These are phyloP conservation scores for Psilopsiagon aymara DNA, from an alignment of 2,113 vertebrate genomes.

Conservation along the genomic window DNA sequence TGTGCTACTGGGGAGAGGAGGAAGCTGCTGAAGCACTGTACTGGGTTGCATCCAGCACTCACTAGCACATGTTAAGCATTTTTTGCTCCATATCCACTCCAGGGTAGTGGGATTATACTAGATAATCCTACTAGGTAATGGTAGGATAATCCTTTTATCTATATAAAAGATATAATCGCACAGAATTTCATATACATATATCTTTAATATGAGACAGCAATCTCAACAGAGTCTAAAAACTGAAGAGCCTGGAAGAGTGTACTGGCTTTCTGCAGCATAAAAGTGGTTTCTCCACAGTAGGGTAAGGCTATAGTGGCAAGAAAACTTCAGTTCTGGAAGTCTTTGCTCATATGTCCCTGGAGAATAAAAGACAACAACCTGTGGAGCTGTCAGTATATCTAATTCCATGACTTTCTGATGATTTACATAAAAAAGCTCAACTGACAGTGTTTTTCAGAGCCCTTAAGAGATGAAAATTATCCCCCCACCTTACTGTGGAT, in stretches of 20 bases:
- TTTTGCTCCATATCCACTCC: background rate
- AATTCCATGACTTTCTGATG: background rate
- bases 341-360: background rate
- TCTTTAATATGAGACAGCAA: background rate
- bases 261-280: background rate
- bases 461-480: background rate
- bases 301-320: background rate
- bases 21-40: background rate
- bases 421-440: background rate
- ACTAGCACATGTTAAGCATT: background rate
- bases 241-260: background rate
- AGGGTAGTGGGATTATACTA: background rate
- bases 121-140: background rate
- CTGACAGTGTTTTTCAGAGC: background rate
- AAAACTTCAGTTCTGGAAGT: background rate
- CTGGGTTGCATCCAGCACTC: background rate
- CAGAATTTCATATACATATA: background rate
- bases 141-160: background rate
- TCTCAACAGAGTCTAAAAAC: background rate
- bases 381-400: background rate
- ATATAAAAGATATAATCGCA: background rate
- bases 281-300: background rate
- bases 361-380: background rate
- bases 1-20: background rate
- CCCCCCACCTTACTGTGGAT: fast-evolving